Conservation (phyloP, 2,797 vertebrate species). For the Coregonus sp. region DNA sequence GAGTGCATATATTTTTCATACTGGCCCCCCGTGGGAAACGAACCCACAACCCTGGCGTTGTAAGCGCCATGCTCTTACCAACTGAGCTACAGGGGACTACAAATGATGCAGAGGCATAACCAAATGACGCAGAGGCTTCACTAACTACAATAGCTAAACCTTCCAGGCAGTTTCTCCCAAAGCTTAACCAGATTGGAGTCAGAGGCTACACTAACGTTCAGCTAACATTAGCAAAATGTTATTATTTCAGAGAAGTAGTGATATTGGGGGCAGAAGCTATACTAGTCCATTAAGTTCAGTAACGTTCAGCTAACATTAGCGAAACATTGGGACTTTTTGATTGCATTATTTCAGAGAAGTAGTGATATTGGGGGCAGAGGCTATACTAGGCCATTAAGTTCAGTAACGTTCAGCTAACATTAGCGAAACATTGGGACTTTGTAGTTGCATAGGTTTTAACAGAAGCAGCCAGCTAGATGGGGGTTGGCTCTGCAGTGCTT, state of each 20-base stretch:
- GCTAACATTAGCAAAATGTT: neutral
- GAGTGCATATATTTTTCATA: too few species aligned
- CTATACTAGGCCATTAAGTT: neutral
- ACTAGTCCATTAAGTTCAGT: neutral
- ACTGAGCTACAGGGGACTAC: too few species aligned
- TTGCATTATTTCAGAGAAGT: neutral
- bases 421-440: constrained; percentile 39
- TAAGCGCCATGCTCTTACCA: too few species aligned
- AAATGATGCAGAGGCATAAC: neutral
- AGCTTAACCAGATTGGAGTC: neutral
- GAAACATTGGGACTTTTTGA: neutral
- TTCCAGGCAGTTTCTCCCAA: neutral
- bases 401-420: constrained; percentile 23
- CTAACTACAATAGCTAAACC: neutral
- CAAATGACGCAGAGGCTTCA: neutral
- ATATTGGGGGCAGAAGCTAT: neutral
- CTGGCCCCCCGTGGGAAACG: too few species aligned
- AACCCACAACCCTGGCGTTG: too few species aligned
- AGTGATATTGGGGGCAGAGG: neutral
- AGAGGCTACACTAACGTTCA: neutral
- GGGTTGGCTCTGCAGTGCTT: constrained; percentile 55
- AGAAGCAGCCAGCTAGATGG: constrained; percentile 51
- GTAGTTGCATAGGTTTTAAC: constrained; percentile 50
- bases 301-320: neutral
- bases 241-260: neutral